Evolutionary conservation across 2,888 invertebrate species (phyloP).

Genomic region (Onchidella celtica): DNA sequence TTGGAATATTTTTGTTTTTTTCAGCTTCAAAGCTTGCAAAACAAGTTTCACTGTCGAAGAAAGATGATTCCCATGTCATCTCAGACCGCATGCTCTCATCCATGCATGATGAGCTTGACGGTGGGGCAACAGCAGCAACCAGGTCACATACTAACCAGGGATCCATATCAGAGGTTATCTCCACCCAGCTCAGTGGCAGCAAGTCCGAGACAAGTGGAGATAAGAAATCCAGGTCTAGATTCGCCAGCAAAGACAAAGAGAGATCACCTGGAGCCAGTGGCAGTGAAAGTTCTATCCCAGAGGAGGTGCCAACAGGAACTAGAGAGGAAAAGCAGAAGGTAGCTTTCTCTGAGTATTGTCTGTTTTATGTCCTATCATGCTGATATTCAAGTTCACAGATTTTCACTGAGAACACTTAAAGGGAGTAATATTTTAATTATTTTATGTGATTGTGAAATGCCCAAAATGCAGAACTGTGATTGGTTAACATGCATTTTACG

Average conservation of each 20-base stretch:
- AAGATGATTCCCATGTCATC: constrained; percentile 35
- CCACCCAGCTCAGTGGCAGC: constrained; percentile 44
- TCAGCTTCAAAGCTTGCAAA: too few species aligned
- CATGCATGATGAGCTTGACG: constrained; percentile 23
- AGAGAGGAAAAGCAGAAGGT: constrained; percentile 40
- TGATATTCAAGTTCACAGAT: too few species aligned
- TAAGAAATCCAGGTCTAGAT: constrained; percentile 54
- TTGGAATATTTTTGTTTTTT: too few species aligned
- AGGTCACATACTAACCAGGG: constrained; percentile 2
- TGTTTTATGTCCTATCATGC: too few species aligned
- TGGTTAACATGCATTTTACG: too few species aligned
- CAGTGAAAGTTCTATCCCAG: constrained; percentile 69
- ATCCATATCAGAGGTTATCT: constrained; percentile 45
- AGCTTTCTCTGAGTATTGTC: too few species aligned
- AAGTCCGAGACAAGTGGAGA: constrained; percentile 41
- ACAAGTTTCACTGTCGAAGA: constrained; percentile 18
- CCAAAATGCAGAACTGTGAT: too few species aligned
- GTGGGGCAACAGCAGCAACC: not conserved
- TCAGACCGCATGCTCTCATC: constrained; percentile 32
- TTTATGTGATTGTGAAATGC: too few species aligned
- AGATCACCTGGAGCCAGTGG: constrained; percentile 59
- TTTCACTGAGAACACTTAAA: too few species aligned
- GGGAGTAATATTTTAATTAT: too few species aligned
- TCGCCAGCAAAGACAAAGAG: not conserved
- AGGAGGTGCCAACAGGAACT: constrained; percentile 61